Percentiles rank a stretch among this genome's conserved stretches.
phyloP scores from a whole-genome alignment of 2,797 vertebrate species.

The Phaenicophaeus curvirostris region DNA sequence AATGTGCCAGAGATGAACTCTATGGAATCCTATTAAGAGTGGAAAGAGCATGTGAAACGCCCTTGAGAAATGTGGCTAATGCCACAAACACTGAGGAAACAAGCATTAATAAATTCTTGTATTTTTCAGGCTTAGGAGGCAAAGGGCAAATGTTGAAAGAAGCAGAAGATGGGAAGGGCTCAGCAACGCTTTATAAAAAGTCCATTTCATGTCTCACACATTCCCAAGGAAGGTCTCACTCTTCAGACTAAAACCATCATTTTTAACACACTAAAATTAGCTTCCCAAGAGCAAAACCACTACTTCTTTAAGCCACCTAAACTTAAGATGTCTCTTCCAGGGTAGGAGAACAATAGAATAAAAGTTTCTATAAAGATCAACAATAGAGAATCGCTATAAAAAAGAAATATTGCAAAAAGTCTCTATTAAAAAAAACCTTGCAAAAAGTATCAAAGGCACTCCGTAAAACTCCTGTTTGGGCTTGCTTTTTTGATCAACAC shows the following conservation, averaged over 20 bases:
- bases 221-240: neutral
- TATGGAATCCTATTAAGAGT: slow-evolving; percentile 57
- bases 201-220: neutral
- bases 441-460: neutral
- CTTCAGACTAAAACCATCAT: neutral
- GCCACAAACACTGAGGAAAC: slow-evolving; percentile 64
- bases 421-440: neutral
- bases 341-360: neutral
- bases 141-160: slow-evolving; percentile 56
- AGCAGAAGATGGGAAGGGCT: slow-evolving; percentile 15
- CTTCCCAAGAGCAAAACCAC: neutral
- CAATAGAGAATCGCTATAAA: neutral
- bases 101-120: slow-evolving; percentile 23
- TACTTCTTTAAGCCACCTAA: neutral
- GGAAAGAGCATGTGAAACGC: slow-evolving; percentile 60
- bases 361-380: neutral
- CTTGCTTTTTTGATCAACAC: neutral
- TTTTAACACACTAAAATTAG: slow-evolving; percentile 10
- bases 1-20: neutral
- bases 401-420: neutral
- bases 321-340: neutral
- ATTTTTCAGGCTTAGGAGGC: slow-evolving; percentile 48
- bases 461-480: neutral
- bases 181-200: neutral
- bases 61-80: slow-evolving; percentile 61